Conservation (phyloP, 2,888 invertebrate species). For the Tryphoninae sp. region DNA sequence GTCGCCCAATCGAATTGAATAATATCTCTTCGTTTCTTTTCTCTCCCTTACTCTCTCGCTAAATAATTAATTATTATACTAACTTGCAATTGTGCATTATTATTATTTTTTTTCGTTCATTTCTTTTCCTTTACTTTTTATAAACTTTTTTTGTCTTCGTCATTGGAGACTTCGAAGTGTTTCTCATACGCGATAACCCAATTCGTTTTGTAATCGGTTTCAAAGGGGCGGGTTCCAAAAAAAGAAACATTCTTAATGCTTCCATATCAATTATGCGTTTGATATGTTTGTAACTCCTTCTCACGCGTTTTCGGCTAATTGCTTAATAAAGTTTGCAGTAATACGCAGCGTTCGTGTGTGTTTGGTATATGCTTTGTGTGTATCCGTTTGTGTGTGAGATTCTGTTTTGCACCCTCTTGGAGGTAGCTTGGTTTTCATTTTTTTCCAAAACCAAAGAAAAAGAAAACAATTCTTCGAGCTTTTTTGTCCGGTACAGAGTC, state of each 20-base stretch:
- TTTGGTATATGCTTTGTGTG: not conserved
- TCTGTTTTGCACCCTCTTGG: not conserved
- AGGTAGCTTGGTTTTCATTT: too few species aligned
- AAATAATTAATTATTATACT: conserved; percentile 64
- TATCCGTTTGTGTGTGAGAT: not conserved
- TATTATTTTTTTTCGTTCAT: conserved; percentile 19
- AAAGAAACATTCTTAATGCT: conserved; percentile 67
- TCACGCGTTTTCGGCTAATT: conserved; percentile 40
- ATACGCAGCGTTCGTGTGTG: conserved; percentile 3
- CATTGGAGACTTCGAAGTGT: conserved; percentile 1
- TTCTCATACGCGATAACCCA: conserved; percentile 33
- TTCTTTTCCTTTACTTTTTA: conserved; percentile 4
- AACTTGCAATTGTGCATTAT: conserved; percentile 66
- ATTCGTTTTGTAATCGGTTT: conserved; percentile 61
- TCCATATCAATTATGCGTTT: conserved; percentile 65
- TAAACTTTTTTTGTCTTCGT: not conserved
- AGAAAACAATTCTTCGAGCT: not conserved
- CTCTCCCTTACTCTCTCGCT: conserved; percentile 46
- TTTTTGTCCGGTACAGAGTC: conserved; percentile 14
- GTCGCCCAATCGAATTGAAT: conserved; percentile 66
- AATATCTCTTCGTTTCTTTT: conserved; percentile 55
- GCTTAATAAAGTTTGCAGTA: conserved; percentile 16
- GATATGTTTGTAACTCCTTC: conserved; percentile 67
- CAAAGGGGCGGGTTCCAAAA: conserved; percentile 74
- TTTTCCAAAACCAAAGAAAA: too few species aligned